Base-by-base conservation (phyloP, 1,140 invertebrate species). In the Maniola jurtina region DNA sequence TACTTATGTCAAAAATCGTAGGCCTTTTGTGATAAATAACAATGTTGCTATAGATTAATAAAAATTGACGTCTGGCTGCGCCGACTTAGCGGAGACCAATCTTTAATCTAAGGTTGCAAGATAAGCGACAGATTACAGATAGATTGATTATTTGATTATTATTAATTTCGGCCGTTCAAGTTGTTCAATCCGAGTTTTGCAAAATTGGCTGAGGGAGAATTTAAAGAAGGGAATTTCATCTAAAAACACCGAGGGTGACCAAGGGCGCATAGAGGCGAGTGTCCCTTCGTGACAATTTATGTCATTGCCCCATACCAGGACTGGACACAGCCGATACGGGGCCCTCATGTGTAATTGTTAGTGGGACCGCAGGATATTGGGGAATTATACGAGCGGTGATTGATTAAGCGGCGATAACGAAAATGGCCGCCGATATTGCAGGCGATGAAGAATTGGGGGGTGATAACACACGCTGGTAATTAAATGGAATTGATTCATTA, bases 391-490 rank as follows among this genome's bases (percentile, higher is more conserved):
- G 78, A 77, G 72, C 79, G 78, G 79, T 83, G 86, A 89, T 89
- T 89, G 86, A 89, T 89, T 85, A 83, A 81, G 76, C 83, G 77
- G 69, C 83, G 84, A 89, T 86, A 87, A 86, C 84, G 83, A 83
- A 86, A 85, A 87, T 73, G 62, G 70, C 60, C 63, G 61, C 45
- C 62, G 77, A 80, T 81, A 81, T 80, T 77, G 76, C 73, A 58
- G 66, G 58, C 61, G 64, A 72, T 80, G 77, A 83, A 80, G 82
- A 80, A 77, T 73, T 64, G 71, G 52, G 68, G 72, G 70, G 68
- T 48, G 64, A 71, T 73, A 63, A 67, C 59, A 62, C 66, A 59
- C 38, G 42, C 59, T 38, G 9, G 65, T 75, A 74, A 80, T 77
- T 77, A 79, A 80, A 79, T 73, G 68, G 25, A 57, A 40, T 15